These are phyloP conservation scores for Rhogogaster chlorosoma DNA, from an alignment of 2,888 invertebrate genomes.

Conservation along the genomic window DNA sequence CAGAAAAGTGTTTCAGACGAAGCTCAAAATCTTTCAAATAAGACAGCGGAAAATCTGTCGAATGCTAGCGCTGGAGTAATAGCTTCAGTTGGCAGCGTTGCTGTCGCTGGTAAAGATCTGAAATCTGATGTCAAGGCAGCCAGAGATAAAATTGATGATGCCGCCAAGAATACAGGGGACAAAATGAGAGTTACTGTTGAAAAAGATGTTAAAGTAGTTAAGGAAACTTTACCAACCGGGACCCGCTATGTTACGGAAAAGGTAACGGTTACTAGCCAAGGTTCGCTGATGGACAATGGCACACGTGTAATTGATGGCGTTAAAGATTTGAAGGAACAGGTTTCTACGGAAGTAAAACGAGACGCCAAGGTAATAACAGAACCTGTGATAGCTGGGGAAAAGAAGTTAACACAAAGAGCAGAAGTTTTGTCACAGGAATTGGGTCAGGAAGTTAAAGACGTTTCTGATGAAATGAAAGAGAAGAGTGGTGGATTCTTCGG, in stretches of 20 bases:
- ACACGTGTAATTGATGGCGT: neutral
- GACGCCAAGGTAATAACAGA: constrained; percentile 27
- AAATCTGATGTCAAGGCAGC: constrained; percentile 44
- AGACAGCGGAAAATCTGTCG: constrained; percentile 22
- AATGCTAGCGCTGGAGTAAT: constrained; percentile 37
- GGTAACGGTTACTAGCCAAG: constrained; percentile 47
- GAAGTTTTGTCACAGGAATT: constrained; percentile 45
- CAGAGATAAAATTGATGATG: neutral
- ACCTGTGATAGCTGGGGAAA: constrained; percentile 20
- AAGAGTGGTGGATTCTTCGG: constrained; percentile 68
- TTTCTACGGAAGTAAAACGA: neutral
- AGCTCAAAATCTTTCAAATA: neutral
- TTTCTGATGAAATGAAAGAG: constrained; percentile 63
- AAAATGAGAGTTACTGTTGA: neutral
- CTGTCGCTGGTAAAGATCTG: constrained; percentile 19
- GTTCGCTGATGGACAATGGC: constrained; percentile 6
- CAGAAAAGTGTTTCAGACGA: constrained; percentile 16
- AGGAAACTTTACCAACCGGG: constrained; percentile 35
- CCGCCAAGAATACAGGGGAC: neutral
- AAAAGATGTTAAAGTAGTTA: constrained; percentile 21
- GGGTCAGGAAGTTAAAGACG: constrained; percentile 54
- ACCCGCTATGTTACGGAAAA: constrained; percentile 39
- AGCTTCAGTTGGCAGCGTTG: neutral
- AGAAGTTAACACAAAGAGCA: constrained; percentile 10
- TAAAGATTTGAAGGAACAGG: constrained; percentile 6